Base-by-base conservation (phyloP, 2,888 invertebrate genomes). In the Clistopyga incitator region DNA sequence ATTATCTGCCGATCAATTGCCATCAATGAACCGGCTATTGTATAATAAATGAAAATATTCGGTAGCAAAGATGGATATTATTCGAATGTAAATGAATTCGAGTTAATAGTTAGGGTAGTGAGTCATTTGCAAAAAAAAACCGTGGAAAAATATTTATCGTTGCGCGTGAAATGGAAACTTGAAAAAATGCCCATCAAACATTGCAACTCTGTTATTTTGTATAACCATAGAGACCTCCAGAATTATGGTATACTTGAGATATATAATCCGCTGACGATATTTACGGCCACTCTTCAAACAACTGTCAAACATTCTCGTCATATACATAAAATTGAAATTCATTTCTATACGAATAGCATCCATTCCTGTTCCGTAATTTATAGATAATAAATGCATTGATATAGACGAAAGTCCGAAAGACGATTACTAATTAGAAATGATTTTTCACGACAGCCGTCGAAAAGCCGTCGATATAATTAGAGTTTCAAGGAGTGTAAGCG, bases 401-500 rank as follows among this genome's bases (percentile, higher is more conserved):
- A 59, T 59, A 59, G n/a, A 18, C 3, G 6, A 15, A n/a, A 15
- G 29, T 50, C 15, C 34, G n/a, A 6, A 4, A 45, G 23, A 45
- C 23, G 50, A 50, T n/a, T 54, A 47, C n/a, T 25, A 45, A 59
- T 42, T 59, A 25, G 2, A 25, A 59, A 45, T 59, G 15, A 59
- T 56, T 72, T 59, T 72, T 72, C 59, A 45, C 59, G 71, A 42
- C 42, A 45, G 56, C 18, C 3, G 45, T 42, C 71, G 56, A 71
- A 45, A 25, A 15, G 42, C 18, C 15, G n/a, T 72, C 45, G 56
- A 72, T 59, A 45, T 25, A 59, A 56, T 59, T 59, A 59, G 29
- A 59, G 34, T 11, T 6, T 70, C 54, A 59, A 45, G 29, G 56
- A n/a, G n/a, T n/a, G n/a, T n/a, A n/a, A n/a, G n/a, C n/a, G n/a